Conservation (phyloP, 2,113 vertebrate species). For the Apus apus region DNA sequence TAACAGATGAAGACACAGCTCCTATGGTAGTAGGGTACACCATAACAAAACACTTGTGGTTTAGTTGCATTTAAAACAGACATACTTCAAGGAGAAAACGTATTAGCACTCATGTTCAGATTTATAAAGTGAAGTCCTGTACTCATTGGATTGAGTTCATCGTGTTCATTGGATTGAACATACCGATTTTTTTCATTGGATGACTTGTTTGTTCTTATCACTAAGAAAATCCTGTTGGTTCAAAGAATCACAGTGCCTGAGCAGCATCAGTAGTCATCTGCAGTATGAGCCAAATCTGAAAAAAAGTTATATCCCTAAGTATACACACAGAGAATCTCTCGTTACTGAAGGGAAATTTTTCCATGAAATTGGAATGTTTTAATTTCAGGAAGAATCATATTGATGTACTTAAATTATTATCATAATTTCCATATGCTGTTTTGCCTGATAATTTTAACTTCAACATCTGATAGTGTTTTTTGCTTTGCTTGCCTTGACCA, state of each 20-base stretch:
- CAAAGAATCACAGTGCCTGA: background rate
- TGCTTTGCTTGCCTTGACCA: background rate
- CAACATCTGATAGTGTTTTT: background rate
- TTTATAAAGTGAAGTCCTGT: background rate
- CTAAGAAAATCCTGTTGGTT: background rate
- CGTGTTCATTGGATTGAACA: background rate
- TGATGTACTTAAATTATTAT: background rate
- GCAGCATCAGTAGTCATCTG: background rate
- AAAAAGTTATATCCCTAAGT: background rate
- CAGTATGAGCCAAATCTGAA: background rate
- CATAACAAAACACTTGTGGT: accelerated
- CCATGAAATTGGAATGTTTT: background rate
- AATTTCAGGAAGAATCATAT: background rate
- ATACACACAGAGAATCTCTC: background rate
- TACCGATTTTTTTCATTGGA: background rate
- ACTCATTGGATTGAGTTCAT: too few relatives aligned
- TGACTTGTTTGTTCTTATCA: background rate
- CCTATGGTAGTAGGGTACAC: background rate
- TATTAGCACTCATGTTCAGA: background rate
- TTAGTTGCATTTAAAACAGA: background rate
- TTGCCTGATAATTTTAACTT: background rate
- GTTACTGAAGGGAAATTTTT: background rate
- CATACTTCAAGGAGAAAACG: background rate
- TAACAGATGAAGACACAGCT: background rate
- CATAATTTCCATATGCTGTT: background rate